A percentile compares a stretch with the other conserved stretches of the same genome.
Evolutionary conservation across 2,113 vertebrate species (phyloP).

Genomic region (Gobio gobio): DNA sequence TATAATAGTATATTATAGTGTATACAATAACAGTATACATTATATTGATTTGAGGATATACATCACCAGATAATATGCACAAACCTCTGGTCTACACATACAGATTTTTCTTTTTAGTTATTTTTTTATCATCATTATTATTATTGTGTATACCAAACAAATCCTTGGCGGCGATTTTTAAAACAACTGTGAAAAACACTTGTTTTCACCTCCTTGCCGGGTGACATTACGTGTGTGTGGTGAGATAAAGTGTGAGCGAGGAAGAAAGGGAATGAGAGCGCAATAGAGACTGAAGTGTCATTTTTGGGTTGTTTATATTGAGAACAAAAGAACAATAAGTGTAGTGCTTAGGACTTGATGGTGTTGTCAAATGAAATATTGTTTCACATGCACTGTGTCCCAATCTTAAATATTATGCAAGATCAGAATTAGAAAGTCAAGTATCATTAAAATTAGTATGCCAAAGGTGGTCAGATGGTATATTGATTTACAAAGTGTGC

Average conservation of each 20-base stretch:
- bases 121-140: neutral
- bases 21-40: too few relatives aligned
- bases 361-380: neutral
- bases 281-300: neutral
- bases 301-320: neutral
- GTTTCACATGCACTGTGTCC: neutral
- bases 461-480: neutral
- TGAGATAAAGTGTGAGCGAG: neutral
- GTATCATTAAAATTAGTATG: neutral
- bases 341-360: neutral
- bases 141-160: conserved; percentile 7
- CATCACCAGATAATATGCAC: neutral
- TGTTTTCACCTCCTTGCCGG: conserved; percentile 22
- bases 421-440: neutral
- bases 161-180: conserved; percentile 4
- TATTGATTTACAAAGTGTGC: neutral
- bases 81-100: neutral
- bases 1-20: too few relatives aligned
- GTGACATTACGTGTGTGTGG: neutral
- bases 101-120: neutral
- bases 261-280: neutral
- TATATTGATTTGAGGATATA: neutral
- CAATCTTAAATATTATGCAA: neutral
- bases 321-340: conserved; percentile 15
- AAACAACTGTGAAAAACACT: conserved; percentile 37